These are phyloP conservation scores for Esox masquinongy DNA, from an alignment of 2,797 vertebrate genomes.

Conservation along the genomic window DNA sequence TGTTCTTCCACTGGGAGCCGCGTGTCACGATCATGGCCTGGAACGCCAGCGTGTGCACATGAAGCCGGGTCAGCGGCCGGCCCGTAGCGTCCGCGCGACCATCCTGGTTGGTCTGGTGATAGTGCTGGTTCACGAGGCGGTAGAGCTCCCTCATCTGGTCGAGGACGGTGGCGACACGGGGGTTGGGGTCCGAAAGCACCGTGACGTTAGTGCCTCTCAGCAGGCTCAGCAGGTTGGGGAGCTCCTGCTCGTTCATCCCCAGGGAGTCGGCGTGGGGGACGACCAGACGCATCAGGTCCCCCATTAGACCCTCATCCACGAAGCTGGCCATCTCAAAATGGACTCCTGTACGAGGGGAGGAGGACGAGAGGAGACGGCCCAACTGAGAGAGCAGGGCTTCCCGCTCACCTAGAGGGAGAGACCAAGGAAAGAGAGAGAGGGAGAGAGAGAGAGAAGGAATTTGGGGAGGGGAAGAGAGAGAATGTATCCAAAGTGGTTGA, in stretches of 20 bases:
- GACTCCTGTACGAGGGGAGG: slow-evolving; percentile 68
- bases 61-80: slow-evolving; percentile 76
- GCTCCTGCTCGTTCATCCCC: slow-evolving; percentile 88
- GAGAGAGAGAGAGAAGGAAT: slow-evolving; percentile 5
- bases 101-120: slow-evolving; percentile 38
- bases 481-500: not conserved
- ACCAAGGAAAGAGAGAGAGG: slow-evolving; percentile 4
- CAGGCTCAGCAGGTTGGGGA: slow-evolving; percentile 82
- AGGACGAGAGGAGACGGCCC: slow-evolving; percentile 66
- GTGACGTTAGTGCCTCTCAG: slow-evolving; percentile 81
- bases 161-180: slow-evolving; percentile 82
- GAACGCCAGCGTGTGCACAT: slow-evolving; percentile 84
- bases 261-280: slow-evolving; percentile 76
- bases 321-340: slow-evolving; percentile 89
- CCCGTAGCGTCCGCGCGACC: slow-evolving; percentile 14
- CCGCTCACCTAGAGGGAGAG: slow-evolving; percentile 69
- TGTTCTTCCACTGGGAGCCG: slow-evolving; percentile 84
- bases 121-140: slow-evolving; percentile 72
- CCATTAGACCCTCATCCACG: slow-evolving; percentile 79
- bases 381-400: slow-evolving; percentile 72
- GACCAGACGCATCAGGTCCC: slow-evolving; percentile 75
- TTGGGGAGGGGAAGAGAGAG: not conserved
- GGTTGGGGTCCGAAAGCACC: slow-evolving; percentile 82
- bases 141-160: slow-evolving; percentile 88
- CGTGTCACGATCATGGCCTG: slow-evolving; percentile 82